Percentiles rank a stretch among this genome's conserved stretches.
phyloP scores from a whole-genome alignment of 2,797 vertebrate genomes.

The Halcyon badia region DNA sequence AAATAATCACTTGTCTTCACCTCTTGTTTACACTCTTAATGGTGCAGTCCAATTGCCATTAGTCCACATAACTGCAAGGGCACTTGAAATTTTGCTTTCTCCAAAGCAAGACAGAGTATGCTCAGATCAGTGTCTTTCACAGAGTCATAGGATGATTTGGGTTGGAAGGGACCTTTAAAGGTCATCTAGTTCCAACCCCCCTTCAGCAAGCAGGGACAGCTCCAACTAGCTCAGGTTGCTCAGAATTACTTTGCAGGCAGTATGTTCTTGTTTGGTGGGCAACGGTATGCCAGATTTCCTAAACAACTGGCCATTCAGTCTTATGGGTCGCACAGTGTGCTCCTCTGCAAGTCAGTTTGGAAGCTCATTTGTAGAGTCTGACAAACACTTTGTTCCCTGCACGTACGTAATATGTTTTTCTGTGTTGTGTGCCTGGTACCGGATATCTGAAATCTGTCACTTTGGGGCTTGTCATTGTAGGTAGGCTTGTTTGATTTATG shows the following conservation, averaged over 20 bases:
- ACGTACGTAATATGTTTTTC: fast-evolving
- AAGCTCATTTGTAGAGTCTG: background rate
- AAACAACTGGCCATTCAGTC: background rate
- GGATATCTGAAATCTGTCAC: background rate
- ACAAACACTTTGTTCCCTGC: background rate
- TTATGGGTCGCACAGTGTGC: background rate
- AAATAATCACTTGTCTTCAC: background rate
- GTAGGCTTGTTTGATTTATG: background rate
- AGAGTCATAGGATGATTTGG: background rate
- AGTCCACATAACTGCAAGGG: background rate
- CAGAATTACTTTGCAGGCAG: background rate
- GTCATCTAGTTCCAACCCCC: background rate
- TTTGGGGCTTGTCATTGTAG: background rate
- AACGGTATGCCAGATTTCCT: background rate
- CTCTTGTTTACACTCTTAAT: background rate
- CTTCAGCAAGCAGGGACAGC: background rate
- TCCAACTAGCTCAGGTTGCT: background rate
- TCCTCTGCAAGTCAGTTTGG: background rate
- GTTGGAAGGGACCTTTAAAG: background rate
- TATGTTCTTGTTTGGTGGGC: background rate
- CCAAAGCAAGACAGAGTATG: background rate
- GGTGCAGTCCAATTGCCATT: background rate
- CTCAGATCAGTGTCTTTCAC: background rate
- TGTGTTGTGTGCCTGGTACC: background rate
- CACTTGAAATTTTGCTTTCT: background rate